Conservation (phyloP, 2,113 vertebrate species). For the Nibea albiflora region DNA sequence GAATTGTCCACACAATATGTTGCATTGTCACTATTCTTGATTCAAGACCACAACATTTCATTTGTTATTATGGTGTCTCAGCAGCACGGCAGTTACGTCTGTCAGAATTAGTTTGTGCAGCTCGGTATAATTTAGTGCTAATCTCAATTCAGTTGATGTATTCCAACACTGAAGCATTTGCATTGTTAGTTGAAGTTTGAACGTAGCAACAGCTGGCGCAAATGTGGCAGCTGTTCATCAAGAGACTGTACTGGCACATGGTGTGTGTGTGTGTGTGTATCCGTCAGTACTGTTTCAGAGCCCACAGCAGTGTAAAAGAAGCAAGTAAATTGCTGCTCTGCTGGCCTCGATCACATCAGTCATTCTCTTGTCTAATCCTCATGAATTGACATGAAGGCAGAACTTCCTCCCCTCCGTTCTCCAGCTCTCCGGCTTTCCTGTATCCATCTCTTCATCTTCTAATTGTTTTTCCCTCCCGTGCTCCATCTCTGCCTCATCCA, state of each 20-base stretch:
- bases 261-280: conserved; percentile 2
- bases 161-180: not conserved
- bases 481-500: conserved; percentile 41
- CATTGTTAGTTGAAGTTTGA: not conserved
- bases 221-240: conserved; percentile 22
- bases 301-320: not conserved
- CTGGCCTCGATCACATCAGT: conserved; percentile 34
- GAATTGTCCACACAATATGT: not conserved
- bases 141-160: not conserved
- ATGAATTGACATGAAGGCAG: conserved; percentile 12
- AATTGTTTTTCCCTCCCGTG: conserved; percentile 33
- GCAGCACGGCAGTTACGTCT: not conserved
- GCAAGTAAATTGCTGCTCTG: conserved; percentile 22
- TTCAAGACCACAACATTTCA: not conserved
- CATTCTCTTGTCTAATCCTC: conserved; percentile 35
- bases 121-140: not conserved
- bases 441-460: conserved; percentile 22
- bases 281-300: not conserved
- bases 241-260: not conserved
- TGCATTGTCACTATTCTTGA: not conserved
- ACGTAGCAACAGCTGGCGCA: conserved; percentile 5
- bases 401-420: not conserved
- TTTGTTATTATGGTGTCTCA: not conserved
- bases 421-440: not conserved
- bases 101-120: not conserved